phyloP scores from a whole-genome alignment of 2,888 invertebrate species.

The Cotesia congregata region DNA sequence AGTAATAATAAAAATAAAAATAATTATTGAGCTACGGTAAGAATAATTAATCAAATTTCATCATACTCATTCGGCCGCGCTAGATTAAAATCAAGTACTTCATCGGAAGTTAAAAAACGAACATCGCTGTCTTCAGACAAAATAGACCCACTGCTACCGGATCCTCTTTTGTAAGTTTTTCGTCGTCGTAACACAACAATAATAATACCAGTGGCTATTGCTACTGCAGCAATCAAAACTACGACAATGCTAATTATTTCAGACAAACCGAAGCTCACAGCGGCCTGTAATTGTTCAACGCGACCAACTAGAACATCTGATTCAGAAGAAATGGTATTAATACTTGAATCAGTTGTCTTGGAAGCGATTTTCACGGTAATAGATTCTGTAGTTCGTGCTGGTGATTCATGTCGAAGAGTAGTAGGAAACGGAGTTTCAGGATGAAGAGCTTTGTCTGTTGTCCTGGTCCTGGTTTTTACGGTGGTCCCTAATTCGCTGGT shows the following conservation, averaged over 20 bases:
- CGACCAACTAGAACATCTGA: conserved; percentile 22
- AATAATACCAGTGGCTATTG: conserved; percentile 51
- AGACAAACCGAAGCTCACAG: conserved; percentile 41
- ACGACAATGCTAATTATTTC: conserved; percentile 56
- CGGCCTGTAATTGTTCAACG: conserved; percentile 19
- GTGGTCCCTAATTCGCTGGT: conserved; percentile 3
- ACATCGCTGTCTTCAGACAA: conserved; percentile 73
- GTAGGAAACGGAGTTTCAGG: conserved; percentile 44
- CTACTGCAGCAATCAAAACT: conserved; percentile 55
- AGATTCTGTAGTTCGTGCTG: conserved; percentile 41
- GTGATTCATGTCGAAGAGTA: neutral
- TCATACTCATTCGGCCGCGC: conserved; percentile 64
- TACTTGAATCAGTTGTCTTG: neutral
- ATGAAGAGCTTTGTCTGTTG: conserved; percentile 14
- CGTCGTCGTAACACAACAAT: conserved; percentile 50
- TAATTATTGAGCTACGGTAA: neutral
- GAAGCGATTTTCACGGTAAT: neutral
- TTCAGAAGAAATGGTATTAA: conserved; percentile 4
- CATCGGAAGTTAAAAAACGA: conserved; percentile 73
- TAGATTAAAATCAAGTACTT: conserved; percentile 72
- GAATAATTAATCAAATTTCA: conserved; percentile 47
- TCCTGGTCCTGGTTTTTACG: neutral
- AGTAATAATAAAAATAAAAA: neutral
- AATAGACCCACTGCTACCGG: conserved; percentile 55
- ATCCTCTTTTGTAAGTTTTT: conserved; percentile 56